Base-by-base conservation (phyloP, 92 coral and sea anemone species). In the Parazoanthus darwini region DNA sequence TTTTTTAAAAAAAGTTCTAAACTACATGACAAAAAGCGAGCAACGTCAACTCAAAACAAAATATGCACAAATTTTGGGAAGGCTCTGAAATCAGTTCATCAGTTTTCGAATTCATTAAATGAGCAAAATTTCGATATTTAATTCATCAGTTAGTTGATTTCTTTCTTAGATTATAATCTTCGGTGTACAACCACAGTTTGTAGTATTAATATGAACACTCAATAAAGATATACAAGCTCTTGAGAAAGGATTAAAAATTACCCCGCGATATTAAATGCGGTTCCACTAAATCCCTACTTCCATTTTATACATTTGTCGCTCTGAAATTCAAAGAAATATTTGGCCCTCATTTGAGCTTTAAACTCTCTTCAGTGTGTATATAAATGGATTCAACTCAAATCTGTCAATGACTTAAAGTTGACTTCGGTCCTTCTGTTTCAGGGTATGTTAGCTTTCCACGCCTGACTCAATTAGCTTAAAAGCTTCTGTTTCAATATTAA, bases 191-290 rank as follows among this genome's bases (percentile, higher is more conserved):
- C 87, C 87, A 51, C 87, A 70, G 78, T 84, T 84, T 84, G 36
- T 84, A 25, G 87, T 84, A 84, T 84, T 84, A 46, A 84, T 84
- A 48, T 25, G 87, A 71, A 68, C 42, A 46, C 87, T 72, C 87
- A 73, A 70, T 84, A 44, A 84, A 84, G 87, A 46, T 84, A 43
- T 71, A 84, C 63, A 84, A 43, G 43, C 67, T 84, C 87, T 84
- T 84, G 79, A 84, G 46, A 29, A 54, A 68, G 44, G 78, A 84
- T 71, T 71, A 84, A 84, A 84, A 68, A 50, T 26, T 44, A 74
- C 7, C 26, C 68, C 66, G 46, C 44, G 68, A 71, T 70, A 42
- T 22, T 82, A 71, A 82, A 46, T 84, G 79, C 50, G 87, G 78
- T 42, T 83, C 51, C 2, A 50, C 36, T 8, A 38, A 8, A 36